A percentile compares a stretch with the other conserved stretches of the same genome.
phyloP scores from a whole-genome alignment of 2,888 invertebrate genomes.

The Eupithecia inturbata region DNA sequence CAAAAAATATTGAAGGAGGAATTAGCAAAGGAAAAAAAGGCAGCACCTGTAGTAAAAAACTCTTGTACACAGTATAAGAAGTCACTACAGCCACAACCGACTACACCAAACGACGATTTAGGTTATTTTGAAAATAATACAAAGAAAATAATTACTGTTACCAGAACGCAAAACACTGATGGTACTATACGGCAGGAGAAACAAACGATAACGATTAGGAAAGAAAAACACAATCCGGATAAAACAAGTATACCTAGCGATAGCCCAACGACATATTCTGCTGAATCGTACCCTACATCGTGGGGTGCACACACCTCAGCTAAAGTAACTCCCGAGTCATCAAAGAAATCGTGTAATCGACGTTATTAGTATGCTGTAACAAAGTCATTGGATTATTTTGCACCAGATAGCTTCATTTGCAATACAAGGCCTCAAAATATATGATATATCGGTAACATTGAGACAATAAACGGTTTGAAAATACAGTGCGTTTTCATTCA shows the following conservation, averaged over 20 bases:
- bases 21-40: not conserved
- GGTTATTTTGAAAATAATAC: slow-evolving; percentile 55
- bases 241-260: slow-evolving; percentile 41
- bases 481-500: not conserved
- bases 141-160: slow-evolving; percentile 53
- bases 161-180: slow-evolving; percentile 51
- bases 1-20: slow-evolving; percentile 16
- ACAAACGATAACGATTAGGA: slow-evolving; percentile 49
- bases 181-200: slow-evolving; percentile 56
- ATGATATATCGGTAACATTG: not conserved
- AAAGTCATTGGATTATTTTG: not conserved
- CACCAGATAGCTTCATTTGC: not conserved
- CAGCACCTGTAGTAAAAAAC: not conserved
- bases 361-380: not conserved
- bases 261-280: not conserved
- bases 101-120: slow-evolving; percentile 35
- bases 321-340: not conserved
- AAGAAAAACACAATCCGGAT: slow-evolving; percentile 48
- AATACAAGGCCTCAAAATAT: not conserved
- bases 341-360: not conserved
- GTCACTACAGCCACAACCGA: not conserved
- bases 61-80: not conserved
- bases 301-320: not conserved
- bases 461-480: not conserved
- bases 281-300: not conserved